Base-by-base conservation (phyloP, 2,888 invertebrate species). In the Operophtera brumata region DNA sequence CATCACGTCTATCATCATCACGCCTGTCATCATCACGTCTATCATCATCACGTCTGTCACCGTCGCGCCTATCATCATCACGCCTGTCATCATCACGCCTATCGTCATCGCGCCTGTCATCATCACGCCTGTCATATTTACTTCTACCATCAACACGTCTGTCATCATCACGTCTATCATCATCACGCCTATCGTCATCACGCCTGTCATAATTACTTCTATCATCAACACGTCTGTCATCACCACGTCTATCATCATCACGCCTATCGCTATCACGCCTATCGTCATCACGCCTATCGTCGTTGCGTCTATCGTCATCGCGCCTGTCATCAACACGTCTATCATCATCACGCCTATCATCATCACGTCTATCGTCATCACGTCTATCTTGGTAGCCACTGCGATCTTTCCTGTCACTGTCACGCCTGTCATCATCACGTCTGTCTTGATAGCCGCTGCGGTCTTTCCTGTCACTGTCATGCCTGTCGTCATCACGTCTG, bases 391-490 rank as follows among this genome's bases (percentile, higher is more conserved):
- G n/a, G n/a, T n/a, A n/a, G n/a, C n/a, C n/a, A n/a, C n/a, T n/a
- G n/a, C n/a, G n/a, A n/a, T n/a, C n/a, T n/a, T n/a, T n/a, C n/a
- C n/a, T n/a, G n/a, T n/a, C n/a, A 26, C 41, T 28, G 6, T 37
- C 11, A n/a, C 11, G 14, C 10, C 41, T 14, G 26, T 47, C 42
- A 6, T 42, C 12, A 20, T 28, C 39, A 9, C 11, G 28, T n/a
- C 47, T 47, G 2, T 35, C 11, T 25, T 58, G 43, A 13, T 47
- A 45, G 12, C 36, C n/a, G n/a, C n/a, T n/a, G n/a, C n/a, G n/a
- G n/a, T n/a, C n/a, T n/a, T n/a, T 11, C 2, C 36, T 26, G 26
- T 28, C 28, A 28, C 6, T 1, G 6, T 35, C 11, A 1, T 6
- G 35, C 6, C 35, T 11, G 2, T 11, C 6, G 2, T 35, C 11